phyloP scores from a whole-genome alignment of 2,113 vertebrate genomes.

The Blennius ocellaris region DNA sequence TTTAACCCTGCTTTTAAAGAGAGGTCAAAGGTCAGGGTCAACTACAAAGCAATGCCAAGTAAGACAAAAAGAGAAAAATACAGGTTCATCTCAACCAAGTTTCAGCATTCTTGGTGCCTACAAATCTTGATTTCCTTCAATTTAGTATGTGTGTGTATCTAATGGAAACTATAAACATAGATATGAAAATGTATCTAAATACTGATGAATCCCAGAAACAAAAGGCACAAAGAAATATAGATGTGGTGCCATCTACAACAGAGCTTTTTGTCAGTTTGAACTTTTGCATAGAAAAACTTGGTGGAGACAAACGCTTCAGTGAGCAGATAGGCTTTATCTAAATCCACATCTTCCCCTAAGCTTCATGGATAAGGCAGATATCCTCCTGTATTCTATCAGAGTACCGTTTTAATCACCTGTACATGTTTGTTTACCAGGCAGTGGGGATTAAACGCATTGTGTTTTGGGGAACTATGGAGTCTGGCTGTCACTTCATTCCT shows the following conservation, averaged over 20 bases:
- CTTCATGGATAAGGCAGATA: slow-evolving; percentile 43
- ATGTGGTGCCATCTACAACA: not conserved
- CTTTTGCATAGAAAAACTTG: slow-evolving; percentile 10
- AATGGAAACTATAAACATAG: not conserved
- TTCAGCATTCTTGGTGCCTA: no score
- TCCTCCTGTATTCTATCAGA: slow-evolving; percentile 34
- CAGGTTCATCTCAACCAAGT: no score
- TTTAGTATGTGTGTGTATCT: no score
- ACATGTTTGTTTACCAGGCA: slow-evolving; percentile 53
- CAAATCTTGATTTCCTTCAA: no score
- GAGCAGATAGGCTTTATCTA: no score
- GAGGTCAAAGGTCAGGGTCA: slow-evolving; percentile 35
- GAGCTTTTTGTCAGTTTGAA: slow-evolving; percentile 15
- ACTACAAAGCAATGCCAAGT: slow-evolving; percentile 41
- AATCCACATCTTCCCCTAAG: no score
- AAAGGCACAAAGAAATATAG: not conserved
- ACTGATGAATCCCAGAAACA: not conserved
- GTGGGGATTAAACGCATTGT: slow-evolving; percentile 45
- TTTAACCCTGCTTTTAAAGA: slow-evolving; percentile 10
- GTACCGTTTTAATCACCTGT: slow-evolving; percentile 23
- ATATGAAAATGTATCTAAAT: not conserved
- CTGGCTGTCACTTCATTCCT: slow-evolving; percentile 34
- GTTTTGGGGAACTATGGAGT: slow-evolving; percentile 33
- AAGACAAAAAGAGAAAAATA: not conserved
- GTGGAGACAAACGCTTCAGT: slow-evolving; percentile 20